phyloP scores from a whole-genome alignment of 2,113 vertebrate species.

The Dipodomys merriami region DNA sequence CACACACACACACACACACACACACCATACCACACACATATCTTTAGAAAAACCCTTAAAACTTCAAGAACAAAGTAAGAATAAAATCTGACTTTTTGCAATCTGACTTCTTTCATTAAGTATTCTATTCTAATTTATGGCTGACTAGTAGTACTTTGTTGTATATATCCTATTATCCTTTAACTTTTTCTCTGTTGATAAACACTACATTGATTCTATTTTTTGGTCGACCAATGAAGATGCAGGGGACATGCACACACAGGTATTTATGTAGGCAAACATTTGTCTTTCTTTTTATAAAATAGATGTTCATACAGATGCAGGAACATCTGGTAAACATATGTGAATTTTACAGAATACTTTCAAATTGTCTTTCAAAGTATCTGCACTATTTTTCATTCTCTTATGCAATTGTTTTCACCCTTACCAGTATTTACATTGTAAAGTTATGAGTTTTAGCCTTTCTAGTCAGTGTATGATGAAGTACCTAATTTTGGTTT shows the following conservation, averaged over 20 bases:
- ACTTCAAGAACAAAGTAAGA: neutral
- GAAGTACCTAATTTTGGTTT: neutral
- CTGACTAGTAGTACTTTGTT: neutral
- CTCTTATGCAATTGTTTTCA: neutral
- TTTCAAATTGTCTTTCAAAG: neutral
- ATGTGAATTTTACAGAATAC: neutral
- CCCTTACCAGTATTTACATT: neutral
- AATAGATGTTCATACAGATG: neutral
- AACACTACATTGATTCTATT: neutral
- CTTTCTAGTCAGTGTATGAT: neutral
- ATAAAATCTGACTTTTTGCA: neutral
- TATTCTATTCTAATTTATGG: neutral
- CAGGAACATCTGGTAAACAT: neutral
- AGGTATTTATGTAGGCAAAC: neutral
- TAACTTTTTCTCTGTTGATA: neutral
- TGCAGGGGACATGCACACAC: neutral
- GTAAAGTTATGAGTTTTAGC: neutral
- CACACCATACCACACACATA: too few relatives aligned
- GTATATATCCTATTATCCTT: neutral
- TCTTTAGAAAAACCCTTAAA: too few relatives aligned
- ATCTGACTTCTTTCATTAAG: neutral
- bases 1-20: too few relatives aligned
- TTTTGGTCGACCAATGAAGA: neutral
- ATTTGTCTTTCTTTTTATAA: neutral
- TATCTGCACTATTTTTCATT: neutral